Percentiles rank a stretch among this genome's conserved stretches.
phyloP scores from a whole-genome alignment of 1,140 invertebrate species.

The Drosophila persimilis region DNA sequence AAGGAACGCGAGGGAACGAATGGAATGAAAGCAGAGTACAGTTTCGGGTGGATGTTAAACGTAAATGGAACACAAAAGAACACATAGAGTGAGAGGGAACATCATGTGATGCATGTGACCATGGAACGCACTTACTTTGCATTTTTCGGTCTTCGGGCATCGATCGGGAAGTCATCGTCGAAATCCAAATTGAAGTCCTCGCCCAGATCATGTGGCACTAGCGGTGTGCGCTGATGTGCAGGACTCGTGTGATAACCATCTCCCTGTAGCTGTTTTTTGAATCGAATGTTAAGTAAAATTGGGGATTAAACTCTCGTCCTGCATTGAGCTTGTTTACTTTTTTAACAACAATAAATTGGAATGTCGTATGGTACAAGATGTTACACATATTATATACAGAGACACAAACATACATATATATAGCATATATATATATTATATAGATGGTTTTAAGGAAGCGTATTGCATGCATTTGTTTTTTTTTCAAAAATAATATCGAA shows the following conservation, averaged over 20 bases:
- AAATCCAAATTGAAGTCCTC: slow-evolving; percentile 84
- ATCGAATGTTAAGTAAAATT: slow-evolving; percentile 9
- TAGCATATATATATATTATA: background rate
- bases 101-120: slow-evolving; percentile 3
- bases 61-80: slow-evolving; percentile 37
- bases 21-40: slow-evolving; percentile 11
- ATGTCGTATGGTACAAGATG: slow-evolving; percentile 43
- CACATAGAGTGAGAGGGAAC: slow-evolving; percentile 10
- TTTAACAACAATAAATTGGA: slow-evolving; percentile 74
- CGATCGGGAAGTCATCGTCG: slow-evolving; percentile 83
- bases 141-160: slow-evolving; percentile 88
- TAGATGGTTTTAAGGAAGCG: background rate
- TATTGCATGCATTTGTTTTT: slow-evolving; percentile 12
- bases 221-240: slow-evolving; percentile 87
- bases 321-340: background rate
- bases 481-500: slow-evolving; percentile 13
- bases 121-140: slow-evolving; percentile 90
- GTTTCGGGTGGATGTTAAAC: background rate
- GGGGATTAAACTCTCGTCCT: background rate
- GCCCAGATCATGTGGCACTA: slow-evolving; percentile 86
- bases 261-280: slow-evolving; percentile 86
- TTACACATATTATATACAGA: background rate
- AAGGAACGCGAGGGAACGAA: slow-evolving; percentile 17
- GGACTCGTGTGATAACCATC: slow-evolving; percentile 94
- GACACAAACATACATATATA: background rate